These are phyloP conservation scores for Cinclus cinclus DNA, from an alignment of 2,113 vertebrate genomes.

Conservation along the genomic window DNA sequence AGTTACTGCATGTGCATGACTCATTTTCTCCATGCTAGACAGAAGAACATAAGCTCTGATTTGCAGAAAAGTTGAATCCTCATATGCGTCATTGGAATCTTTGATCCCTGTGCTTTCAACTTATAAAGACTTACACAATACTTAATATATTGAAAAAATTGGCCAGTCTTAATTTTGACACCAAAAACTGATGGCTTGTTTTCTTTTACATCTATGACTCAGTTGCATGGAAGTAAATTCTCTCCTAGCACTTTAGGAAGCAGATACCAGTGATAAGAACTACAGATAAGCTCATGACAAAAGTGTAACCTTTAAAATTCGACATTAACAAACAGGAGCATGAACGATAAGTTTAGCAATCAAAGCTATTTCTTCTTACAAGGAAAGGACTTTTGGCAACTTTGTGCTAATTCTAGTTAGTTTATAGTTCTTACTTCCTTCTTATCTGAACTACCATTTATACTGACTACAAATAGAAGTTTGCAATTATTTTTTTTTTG, in stretches of 20 bases:
- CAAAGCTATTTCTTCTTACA: not conserved
- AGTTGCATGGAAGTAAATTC: not conserved
- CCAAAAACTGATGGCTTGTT: not conserved
- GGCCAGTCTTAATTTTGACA: not conserved
- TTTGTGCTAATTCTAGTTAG: not conserved
- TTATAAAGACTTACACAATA: not conserved
- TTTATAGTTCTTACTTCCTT: not conserved
- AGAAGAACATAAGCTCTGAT: not conserved
- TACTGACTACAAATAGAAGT: not conserved
- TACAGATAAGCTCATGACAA: not conserved
- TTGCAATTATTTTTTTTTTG: rapidly evolving
- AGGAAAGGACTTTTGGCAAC: not conserved
- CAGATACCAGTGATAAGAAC: not conserved
- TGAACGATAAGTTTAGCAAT: not conserved
- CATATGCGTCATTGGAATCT: not conserved
- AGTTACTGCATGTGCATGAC: not conserved
- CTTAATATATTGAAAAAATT: not conserved
- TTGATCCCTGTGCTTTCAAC: not conserved
- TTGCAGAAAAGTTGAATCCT: not conserved
- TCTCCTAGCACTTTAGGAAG: not conserved
- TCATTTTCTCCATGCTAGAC: not conserved
- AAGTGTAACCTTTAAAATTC: not conserved
- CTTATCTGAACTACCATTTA: not conserved
- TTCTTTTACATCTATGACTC: not conserved
- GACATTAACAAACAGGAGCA: too few relatives aligned